phyloP scores from a whole-genome alignment of 2,888 invertebrate genomes.

The Lycophotia porphyrea region DNA sequence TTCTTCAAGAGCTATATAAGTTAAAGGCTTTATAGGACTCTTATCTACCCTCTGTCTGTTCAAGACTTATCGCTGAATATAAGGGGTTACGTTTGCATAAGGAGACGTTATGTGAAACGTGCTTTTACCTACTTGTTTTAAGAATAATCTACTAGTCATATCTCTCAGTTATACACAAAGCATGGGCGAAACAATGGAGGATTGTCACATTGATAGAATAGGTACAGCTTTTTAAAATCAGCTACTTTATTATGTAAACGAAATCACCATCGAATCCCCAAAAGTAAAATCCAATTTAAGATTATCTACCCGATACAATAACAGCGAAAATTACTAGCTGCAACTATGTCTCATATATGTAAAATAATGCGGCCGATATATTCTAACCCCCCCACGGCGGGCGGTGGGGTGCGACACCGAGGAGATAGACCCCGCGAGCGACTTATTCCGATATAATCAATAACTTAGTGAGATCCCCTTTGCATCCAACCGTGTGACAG shows the following conservation, averaged over 20 bases:
- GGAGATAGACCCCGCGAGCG: conserved; percentile 82
- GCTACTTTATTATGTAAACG: conserved; percentile 29
- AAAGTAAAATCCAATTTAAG: conserved; percentile 59
- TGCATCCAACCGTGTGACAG: conserved; percentile 90
- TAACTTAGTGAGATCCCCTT: conserved; percentile 91
- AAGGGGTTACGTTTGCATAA: conserved; percentile 41
- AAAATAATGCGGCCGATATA: conserved; percentile 90
- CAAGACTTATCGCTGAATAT: conserved; percentile 40
- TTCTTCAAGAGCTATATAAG: conserved; percentile 54
- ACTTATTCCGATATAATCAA: conserved; percentile 91
- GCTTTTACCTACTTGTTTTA: conserved; percentile 6
- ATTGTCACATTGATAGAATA: not conserved
- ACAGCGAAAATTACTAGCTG: conserved; percentile 83
- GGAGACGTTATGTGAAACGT: not conserved
- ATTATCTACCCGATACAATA: conserved; percentile 66
- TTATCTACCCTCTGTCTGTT: conserved; percentile 47
- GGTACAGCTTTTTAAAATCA: conserved; percentile 13
- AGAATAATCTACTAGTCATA: not conserved
- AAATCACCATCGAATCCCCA: conserved; percentile 40
- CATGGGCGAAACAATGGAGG: not conserved
- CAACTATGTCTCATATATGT: conserved; percentile 90
- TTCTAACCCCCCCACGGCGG: conserved; percentile 81
- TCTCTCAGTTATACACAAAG: not conserved
- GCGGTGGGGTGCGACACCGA: conserved; percentile 70
- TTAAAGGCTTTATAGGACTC: conserved; percentile 54